phyloP scores from a whole-genome alignment of 2,113 vertebrate genomes.

The Bostrychus sinensis region DNA sequence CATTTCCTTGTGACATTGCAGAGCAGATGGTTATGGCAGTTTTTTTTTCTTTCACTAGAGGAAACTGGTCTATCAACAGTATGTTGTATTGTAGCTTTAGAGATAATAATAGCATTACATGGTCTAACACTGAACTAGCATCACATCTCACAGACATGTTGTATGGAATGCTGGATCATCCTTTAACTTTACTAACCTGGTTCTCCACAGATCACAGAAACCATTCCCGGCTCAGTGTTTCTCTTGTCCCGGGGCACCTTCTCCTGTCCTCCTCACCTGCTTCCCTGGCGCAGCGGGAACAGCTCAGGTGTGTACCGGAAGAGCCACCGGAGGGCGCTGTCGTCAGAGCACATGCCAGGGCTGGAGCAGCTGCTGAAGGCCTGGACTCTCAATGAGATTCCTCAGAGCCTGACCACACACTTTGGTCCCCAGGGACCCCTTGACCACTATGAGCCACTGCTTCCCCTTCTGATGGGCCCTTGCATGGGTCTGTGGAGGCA shows the following conservation, averaged over 20 bases:
- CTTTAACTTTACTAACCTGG: background rate
- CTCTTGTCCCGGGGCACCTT: constrained; percentile 84
- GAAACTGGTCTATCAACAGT: too few species aligned
- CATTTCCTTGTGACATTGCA: too few species aligned
- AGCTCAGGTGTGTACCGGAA: constrained; percentile 72
- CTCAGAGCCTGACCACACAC: constrained; percentile 28
- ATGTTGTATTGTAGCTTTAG: too few species aligned
- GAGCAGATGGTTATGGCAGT: too few species aligned
- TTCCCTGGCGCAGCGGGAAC: constrained; percentile 84
- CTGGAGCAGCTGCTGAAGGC: constrained; percentile 77
- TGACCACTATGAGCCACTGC: constrained; percentile 75
- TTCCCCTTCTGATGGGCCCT: constrained; percentile 85
- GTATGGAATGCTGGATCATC: too few species aligned
- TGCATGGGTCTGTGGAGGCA: constrained; percentile 87
- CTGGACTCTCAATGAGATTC: constrained; percentile 46
- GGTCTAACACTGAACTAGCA: too few species aligned
- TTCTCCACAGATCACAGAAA: constrained; percentile 53
- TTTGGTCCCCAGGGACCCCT: constrained; percentile 50
- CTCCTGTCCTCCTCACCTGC: constrained; percentile 82
- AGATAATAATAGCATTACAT: too few species aligned
- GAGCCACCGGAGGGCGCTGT: constrained; percentile 77
- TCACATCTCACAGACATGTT: too few species aligned
- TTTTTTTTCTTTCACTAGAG: too few species aligned
- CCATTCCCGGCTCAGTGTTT: constrained; percentile 72
- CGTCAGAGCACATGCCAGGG: constrained; percentile 81